Conservation (phyloP, 2,113 vertebrate genomes). For the Ciconia boyciana region DNA sequence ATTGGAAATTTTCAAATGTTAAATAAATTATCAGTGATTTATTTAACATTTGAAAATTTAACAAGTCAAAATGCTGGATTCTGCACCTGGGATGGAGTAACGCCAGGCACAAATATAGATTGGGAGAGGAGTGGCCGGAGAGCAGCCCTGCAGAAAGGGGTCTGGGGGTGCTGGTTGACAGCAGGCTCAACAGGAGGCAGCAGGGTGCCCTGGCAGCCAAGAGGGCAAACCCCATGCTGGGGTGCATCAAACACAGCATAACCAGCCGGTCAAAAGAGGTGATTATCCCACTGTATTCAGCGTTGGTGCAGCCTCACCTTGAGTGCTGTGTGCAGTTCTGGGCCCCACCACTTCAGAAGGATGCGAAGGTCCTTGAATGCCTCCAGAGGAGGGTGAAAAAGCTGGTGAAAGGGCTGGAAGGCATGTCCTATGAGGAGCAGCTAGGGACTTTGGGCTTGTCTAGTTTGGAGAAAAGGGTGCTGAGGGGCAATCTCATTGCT, state of each 20-base stretch:
- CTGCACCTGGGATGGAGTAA: not conserved
- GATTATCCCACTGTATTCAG: not conserved
- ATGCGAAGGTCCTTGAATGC: not conserved
- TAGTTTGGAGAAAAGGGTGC: not conserved
- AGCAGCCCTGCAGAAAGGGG: not conserved
- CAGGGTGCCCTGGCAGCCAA: not conserved
- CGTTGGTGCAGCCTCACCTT: not conserved
- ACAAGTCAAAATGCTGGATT: not conserved
- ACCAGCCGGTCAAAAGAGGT: not conserved
- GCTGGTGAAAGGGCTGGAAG: not conserved
- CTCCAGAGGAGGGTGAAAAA: not conserved
- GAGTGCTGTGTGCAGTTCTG: not conserved
- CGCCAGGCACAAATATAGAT: fast-evolving
- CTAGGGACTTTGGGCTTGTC: too few relatives aligned
- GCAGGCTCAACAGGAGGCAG: not conserved
- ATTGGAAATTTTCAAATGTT: too few relatives aligned
- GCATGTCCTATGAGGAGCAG: not conserved
- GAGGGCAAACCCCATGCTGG: not conserved
- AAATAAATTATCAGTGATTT: not conserved
- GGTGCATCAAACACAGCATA: not conserved
- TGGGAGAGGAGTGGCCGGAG: not conserved
- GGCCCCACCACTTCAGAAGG: not conserved
- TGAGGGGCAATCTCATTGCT: not conserved
- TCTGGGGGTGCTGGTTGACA: not conserved
- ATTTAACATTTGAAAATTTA: not conserved